Percentiles rank a stretch among this genome's conserved stretches.
Evolutionary conservation across 2,888 invertebrate genomes (phyloP).

Genomic region (Caenorhabditis japonica): DNA sequence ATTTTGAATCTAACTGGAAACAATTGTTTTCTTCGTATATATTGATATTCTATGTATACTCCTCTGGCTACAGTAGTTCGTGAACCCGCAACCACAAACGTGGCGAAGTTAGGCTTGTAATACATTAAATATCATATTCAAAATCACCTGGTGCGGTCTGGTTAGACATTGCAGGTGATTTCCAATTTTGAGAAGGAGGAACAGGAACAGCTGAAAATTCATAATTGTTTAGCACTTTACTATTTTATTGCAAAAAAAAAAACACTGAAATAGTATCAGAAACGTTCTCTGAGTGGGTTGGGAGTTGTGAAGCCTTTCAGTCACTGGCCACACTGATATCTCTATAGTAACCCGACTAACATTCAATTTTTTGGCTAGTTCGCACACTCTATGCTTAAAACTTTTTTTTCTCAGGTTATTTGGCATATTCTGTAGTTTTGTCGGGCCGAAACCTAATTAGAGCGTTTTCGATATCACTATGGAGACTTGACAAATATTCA

Average conservation of each 20-base stretch:
- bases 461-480: conserved; percentile 8
- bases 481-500: conserved; percentile 15
- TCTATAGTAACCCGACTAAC: conserved; percentile 54
- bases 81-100: too few species aligned
- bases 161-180: conserved; percentile 21
- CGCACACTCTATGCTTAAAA: conserved; percentile 28
- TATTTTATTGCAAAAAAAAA: too few species aligned
- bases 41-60: too few species aligned
- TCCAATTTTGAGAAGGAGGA: conserved; percentile 15
- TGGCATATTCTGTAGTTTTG: conserved; percentile 23
- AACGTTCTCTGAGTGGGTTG: too few species aligned
- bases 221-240: neutral
- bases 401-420: conserved; percentile 18
- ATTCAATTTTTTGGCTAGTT: conserved; percentile 44
- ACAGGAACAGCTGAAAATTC: conserved; percentile 40
- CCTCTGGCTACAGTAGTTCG: too few species aligned
- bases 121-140: conserved; percentile 3
- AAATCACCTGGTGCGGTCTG: conserved; percentile 51
- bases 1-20: too few species aligned
- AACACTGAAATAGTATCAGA: too few species aligned
- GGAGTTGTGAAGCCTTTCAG: conserved; percentile 45
- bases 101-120: too few species aligned
- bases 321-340: conserved; percentile 24
- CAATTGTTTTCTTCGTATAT: too few species aligned
- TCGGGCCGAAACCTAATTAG: conserved; percentile 40